phyloP scores from a whole-genome alignment of 1,140 invertebrate species.

The Brachionus calyciflorus region DNA sequence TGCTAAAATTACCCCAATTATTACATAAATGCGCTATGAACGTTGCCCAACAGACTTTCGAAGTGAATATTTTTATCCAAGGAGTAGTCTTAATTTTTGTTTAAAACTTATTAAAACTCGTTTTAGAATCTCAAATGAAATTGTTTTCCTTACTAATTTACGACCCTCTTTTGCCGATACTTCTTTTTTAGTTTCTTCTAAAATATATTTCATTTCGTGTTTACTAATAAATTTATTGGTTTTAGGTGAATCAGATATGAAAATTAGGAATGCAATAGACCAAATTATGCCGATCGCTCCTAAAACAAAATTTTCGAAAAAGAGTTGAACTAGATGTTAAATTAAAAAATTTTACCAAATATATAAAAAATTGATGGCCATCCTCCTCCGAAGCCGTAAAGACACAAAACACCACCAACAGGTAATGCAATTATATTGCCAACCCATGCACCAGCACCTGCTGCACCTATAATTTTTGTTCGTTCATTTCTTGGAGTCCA shows the following conservation, averaged over 20 bases:
- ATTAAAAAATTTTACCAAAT: constrained; percentile 48
- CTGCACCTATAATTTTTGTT: constrained; percentile 51
- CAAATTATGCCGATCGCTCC: constrained; percentile 52
- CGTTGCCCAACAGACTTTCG: constrained; percentile 84
- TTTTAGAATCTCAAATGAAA: not conserved
- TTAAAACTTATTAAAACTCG: not conserved
- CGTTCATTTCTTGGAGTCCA: constrained; percentile 56
- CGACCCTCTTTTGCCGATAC: constrained; percentile 10
- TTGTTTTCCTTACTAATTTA: constrained; percentile 18
- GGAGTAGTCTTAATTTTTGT: constrained; percentile 50
- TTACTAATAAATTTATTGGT: constrained; percentile 53
- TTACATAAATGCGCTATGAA: constrained; percentile 81
- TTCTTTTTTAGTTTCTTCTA: constrained; percentile 30
- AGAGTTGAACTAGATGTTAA: not conserved
- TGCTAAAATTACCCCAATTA: constrained; percentile 71
- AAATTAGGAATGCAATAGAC: constrained; percentile 55
- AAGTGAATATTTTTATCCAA: constrained; percentile 76
- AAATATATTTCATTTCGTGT: constrained; percentile 58
- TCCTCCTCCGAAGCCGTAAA: constrained; percentile 1
- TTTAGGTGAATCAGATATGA: constrained; percentile 54
- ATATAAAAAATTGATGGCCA: constrained; percentile 47
- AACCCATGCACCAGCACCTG: constrained; percentile 51
- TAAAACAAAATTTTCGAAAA: not conserved
- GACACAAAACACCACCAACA: constrained; percentile 13
- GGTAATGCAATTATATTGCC: constrained; percentile 50